Evolutionary conservation across 1,140 invertebrate genomes (phyloP).

Genomic region (Carcinoscorpius rotundicauda): DNA sequence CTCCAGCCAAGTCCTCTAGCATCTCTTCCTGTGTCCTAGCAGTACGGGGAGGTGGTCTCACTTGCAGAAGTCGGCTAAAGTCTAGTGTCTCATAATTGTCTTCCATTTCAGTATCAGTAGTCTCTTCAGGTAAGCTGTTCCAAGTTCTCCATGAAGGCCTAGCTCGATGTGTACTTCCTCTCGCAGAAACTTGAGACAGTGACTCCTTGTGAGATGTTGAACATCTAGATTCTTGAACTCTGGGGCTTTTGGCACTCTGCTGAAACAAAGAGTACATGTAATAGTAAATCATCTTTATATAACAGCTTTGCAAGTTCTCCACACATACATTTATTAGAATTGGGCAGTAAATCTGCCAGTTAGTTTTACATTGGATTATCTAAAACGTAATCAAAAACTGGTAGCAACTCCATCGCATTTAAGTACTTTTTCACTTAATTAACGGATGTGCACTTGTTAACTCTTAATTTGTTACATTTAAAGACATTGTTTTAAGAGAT

Average conservation of each 20-base stretch:
- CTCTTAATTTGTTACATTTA: no score
- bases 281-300: not conserved
- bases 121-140: constrained; percentile 32
- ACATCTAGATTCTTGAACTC: not conserved
- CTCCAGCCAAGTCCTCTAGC: constrained; percentile 11
- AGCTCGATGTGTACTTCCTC: not conserved
- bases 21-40: not conserved
- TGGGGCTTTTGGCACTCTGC: not conserved
- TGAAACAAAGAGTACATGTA: not conserved
- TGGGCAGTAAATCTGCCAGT: no score
- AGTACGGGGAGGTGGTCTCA: constrained; percentile 3
- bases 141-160: constrained; percentile 33
- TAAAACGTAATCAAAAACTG: no score
- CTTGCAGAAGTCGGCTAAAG: constrained; percentile 1
- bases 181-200: not conserved
- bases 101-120: constrained; percentile 40
- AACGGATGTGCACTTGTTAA: no score
- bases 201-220: not conserved
- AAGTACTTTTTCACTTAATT: no score
- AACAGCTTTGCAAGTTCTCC: no score
- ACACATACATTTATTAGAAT: no score
- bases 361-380: no score
- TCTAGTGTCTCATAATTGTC: constrained; percentile 23
- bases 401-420: no score
- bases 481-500: no score